phyloP scores from a whole-genome alignment of 2,113 vertebrate species.

The Cygnus buccinator region DNA sequence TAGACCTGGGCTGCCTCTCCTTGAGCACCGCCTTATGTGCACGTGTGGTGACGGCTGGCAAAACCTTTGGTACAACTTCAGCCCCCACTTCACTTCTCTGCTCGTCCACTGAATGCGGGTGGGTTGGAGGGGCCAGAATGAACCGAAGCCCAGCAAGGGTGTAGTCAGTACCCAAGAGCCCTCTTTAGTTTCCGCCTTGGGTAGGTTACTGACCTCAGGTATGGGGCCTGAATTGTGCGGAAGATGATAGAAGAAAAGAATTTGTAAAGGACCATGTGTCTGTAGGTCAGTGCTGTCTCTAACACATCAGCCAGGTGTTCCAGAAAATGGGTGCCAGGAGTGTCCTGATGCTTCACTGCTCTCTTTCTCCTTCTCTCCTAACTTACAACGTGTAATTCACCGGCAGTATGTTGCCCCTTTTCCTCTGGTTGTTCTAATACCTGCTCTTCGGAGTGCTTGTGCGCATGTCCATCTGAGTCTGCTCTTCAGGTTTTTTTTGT shows the following conservation, averaged over 20 bases:
- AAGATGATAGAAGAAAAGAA: not conserved
- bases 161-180: not conserved
- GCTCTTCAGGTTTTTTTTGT: not conserved
- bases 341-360: not conserved
- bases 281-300: not conserved
- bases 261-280: accelerated
- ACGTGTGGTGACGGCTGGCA: not conserved
- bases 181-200: not conserved
- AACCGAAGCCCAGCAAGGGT: not conserved
- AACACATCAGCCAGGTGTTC: no score
- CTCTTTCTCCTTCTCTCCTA: not conserved
- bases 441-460: not conserved
- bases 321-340: not conserved
- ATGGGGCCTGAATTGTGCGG: not conserved
- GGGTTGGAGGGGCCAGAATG: not conserved
- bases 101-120: accelerated
- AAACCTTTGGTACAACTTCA: not conserved
- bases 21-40: not conserved
- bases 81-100: not conserved
- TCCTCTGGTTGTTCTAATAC: not conserved
- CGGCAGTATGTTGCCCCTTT: not conserved
- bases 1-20: not conserved
- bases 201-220: not conserved
- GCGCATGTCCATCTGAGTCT: slow-evolving; percentile 57
- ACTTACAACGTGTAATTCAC: not conserved